Conservation (phyloP, 1,140 invertebrate genomes). For the Diorhabda carinulata region DNA sequence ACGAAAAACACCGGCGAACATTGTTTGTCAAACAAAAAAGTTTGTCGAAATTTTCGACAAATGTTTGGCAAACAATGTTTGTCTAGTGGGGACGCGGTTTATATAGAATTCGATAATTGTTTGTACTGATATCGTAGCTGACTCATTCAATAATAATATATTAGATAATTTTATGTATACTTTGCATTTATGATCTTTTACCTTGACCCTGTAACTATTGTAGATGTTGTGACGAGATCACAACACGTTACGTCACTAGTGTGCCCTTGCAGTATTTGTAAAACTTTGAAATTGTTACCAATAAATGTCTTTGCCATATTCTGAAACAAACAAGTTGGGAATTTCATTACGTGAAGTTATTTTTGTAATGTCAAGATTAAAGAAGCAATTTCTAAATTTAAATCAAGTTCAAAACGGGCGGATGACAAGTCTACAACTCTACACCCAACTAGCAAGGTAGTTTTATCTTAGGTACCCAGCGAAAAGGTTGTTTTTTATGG, state of each 20-base stretch:
- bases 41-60: neutral
- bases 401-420: too few relatives aligned
- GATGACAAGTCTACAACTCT: too few relatives aligned
- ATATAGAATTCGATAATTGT: neutral
- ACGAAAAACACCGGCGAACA: neutral
- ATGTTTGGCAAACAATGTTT: neutral
- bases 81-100: neutral
- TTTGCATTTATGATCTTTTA: conserved; percentile 49
- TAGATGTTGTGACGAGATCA: conserved; percentile 58
- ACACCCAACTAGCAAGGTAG: too few relatives aligned
- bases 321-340: conserved; percentile 24
- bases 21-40: neutral
- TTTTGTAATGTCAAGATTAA: too few relatives aligned
- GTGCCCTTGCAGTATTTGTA: conserved; percentile 57
- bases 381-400: too few relatives aligned
- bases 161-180: neutral
- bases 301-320: conserved; percentile 32
- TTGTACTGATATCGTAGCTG: neutral
- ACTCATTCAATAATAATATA: neutral
- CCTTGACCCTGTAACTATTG: conserved; percentile 61
- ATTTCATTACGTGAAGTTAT: too few relatives aligned
- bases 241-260: conserved; percentile 64
- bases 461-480: too few relatives aligned
- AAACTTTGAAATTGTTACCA: conserved; percentile 42
- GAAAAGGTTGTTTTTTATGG: too few relatives aligned